Base-by-base conservation (phyloP, 2,797 vertebrate genomes). In the Coregonus ussuriensis region DNA sequence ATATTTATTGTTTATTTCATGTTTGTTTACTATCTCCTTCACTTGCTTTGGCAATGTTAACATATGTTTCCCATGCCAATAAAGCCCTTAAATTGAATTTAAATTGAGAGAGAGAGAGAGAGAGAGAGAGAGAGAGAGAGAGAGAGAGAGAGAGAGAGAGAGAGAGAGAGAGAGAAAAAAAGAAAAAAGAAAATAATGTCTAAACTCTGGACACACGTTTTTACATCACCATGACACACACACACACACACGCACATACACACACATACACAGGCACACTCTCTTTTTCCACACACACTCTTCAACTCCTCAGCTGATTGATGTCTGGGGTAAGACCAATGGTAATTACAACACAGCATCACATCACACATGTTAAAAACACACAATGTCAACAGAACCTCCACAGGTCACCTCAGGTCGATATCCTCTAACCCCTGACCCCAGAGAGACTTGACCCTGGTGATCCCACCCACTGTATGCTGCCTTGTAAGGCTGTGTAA, bases 401-500 rank as follows among this genome's bases (percentile, higher is more conserved):
- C 81, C 76, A 15, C 29, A 62, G 81, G 74, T 1, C 6, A 53
- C 14, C 25, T 0, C 51, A 66, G 70, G 79, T 75, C 15, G 4
- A 18, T 77, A 82, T 79, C 83, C 77, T n/a, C 80, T 86, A 87
- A 84, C 87, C 76, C 1, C 21, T 80, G 87, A 88, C 85, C 86
- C 76, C 5, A 9, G 41, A 56, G 53, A 18, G 72, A 47, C 9
- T 13, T 47, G 9, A 47, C 3, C 41, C 41, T 47, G 74, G 63
- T 51, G 66, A 85, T 72, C 84, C 59, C 70, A 52, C n/a, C 18
- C 74, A 78, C 83, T 80, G 78, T 81, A 83, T 9, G 3, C 80
- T 83, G 77, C 85, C 87, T 86, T 71, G 75, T 78, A 51, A 69
- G 74, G 79, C 70, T 18, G 63, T 83, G 74, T 92, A 91, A 93